A percentile compares a stretch with the other conserved stretches of the same genome.
Evolutionary conservation across 2,113 vertebrate genomes (phyloP).

Genomic region (Podarcis cretensis): DNA sequence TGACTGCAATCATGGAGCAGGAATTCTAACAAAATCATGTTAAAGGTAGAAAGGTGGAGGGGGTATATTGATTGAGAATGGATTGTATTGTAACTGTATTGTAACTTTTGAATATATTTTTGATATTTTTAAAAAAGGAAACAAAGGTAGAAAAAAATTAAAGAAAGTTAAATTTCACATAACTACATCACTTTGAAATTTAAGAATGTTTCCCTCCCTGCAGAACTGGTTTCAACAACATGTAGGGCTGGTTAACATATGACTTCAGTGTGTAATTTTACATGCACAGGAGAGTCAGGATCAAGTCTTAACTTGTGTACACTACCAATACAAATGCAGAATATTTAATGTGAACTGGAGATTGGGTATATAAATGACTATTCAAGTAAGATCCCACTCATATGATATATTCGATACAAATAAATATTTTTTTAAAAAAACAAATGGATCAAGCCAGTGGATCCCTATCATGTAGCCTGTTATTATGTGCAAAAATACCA

Average conservation of each 20-base stretch:
- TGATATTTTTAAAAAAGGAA: no score
- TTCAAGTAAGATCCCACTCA: background rate
- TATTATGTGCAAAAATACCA: no score
- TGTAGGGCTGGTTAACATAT: background rate
- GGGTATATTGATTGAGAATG: no score
- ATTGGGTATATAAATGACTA: background rate
- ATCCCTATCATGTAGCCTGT: no score
- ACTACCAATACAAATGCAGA: background rate
- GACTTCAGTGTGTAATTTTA: background rate
- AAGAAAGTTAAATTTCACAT: no score
- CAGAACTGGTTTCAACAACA: background rate
- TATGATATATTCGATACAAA: background rate
- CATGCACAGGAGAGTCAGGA: background rate
- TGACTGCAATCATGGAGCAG: no score
- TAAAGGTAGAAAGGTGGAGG: no score
- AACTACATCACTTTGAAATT: no score
- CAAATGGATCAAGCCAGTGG: background rate
- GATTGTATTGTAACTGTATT: no score
- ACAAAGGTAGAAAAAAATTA: no score
- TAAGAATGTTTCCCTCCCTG: background rate
- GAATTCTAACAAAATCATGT: no score
- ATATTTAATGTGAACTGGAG: background rate
- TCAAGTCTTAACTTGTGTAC: background rate
- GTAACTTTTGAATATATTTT: no score
- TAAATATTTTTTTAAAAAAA: background rate